Percentiles rank a stretch among this genome's conserved stretches.
Conservation (phyloP, 2,113 vertebrate genomes). For the Anoplopoma fimbria region DNA sequence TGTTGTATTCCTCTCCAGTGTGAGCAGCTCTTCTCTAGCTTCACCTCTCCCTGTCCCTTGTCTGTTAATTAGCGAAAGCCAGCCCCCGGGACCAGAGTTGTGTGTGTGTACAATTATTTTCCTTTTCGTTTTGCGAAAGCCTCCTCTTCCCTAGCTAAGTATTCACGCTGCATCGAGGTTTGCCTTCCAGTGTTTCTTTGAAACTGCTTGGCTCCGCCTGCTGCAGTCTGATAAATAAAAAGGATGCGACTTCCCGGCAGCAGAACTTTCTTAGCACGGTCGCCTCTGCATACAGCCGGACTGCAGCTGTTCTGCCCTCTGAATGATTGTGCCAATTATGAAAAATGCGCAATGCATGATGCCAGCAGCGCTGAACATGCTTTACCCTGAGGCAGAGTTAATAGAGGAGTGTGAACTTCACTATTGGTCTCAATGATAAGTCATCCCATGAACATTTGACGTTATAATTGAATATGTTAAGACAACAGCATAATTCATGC, state of each 20-base stretch:
- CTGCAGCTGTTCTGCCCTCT: conserved; percentile 37
- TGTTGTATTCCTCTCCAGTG: conserved; percentile 28
- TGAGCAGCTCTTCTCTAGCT: conserved; percentile 46
- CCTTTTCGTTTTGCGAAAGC: conserved; percentile 77
- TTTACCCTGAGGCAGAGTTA: conserved; percentile 28
- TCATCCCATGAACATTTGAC: conserved; percentile 51
- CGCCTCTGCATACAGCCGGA: conserved; percentile 22
- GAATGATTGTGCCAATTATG: conserved; percentile 4
- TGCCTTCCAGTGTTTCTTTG: conserved; percentile 55
- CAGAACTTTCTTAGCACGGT: conserved; percentile 34
- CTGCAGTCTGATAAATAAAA: conserved; percentile 63
- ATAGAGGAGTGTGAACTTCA: conserved; percentile 24
- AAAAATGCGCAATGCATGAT: conserved; percentile 31
- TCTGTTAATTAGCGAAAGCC: conserved; percentile 70
- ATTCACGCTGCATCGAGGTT: conserved; percentile 65
- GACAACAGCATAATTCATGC: conserved; percentile 17
- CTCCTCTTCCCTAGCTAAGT: conserved; percentile 77
- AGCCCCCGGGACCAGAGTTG: conserved; percentile 65
- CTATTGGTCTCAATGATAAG: conserved; percentile 27
- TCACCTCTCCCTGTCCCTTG: conserved; percentile 45
- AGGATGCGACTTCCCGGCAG: conserved; percentile 31
- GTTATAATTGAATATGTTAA: conserved; percentile 35
- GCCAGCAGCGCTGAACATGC: not conserved
- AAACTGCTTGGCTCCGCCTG: conserved; percentile 74
- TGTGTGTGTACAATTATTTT: conserved; percentile 74